Conservation (phyloP, 2,888 invertebrate species). For the Campoplex capitator region DNA sequence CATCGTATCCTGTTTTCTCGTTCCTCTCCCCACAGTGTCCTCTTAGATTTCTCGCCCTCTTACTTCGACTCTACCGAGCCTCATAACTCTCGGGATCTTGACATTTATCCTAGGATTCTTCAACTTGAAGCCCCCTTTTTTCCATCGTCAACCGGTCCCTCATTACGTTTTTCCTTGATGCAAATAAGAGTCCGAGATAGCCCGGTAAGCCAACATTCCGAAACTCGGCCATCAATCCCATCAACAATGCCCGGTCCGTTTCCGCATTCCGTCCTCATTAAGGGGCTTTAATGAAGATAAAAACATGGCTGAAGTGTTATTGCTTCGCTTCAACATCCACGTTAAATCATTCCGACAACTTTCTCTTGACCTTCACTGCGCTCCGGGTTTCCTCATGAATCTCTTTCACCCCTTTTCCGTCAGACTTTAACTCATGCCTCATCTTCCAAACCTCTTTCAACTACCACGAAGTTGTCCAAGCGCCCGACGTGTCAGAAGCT, state of each 20-base stretch:
- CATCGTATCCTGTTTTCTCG: background rate
- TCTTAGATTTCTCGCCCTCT: background rate
- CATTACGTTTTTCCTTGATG: constrained; percentile 7
- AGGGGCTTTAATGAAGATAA: constrained; percentile 1
- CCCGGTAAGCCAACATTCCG: background rate
- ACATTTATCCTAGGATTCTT: background rate
- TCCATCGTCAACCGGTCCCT: background rate
- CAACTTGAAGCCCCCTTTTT: background rate
- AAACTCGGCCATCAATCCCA: background rate
- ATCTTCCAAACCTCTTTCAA: background rate
- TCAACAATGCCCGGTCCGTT: background rate
- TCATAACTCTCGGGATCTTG: constrained; percentile 3
- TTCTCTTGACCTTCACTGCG: background rate
- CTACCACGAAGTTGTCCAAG: background rate
- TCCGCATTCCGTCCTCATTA: background rate
- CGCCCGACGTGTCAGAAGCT: background rate
- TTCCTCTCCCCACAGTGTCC: background rate
- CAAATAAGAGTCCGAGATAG: background rate
- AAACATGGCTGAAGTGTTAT: background rate
- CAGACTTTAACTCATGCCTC: background rate
- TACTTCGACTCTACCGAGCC: background rate
- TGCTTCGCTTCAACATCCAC: background rate
- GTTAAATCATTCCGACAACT: background rate
- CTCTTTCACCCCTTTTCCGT: background rate
- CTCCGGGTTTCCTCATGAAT: background rate